These are phyloP conservation scores for Meiosimyza decipiens DNA, from an alignment of 2,888 invertebrate species.

Conservation along the genomic window DNA sequence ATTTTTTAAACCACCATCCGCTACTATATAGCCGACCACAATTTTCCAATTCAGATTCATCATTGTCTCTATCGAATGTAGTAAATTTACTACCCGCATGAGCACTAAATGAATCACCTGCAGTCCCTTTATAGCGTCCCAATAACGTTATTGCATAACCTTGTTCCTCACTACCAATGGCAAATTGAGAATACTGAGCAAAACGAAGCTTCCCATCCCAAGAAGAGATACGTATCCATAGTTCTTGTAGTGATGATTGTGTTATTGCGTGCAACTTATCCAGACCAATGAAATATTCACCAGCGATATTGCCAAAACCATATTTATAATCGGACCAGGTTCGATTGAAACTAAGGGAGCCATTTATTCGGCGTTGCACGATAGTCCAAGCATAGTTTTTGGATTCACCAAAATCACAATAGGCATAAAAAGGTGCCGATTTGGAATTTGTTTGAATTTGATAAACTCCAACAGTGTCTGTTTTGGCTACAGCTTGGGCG, in stretches of 20 bases:
- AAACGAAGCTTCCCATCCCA: slow-evolving; percentile 27
- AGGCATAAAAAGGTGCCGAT: too few species aligned
- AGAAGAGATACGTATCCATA: slow-evolving; percentile 31
- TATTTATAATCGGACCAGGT: slow-evolving; percentile 39
- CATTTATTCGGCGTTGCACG: too few species aligned
- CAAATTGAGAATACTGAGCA: slow-evolving; percentile 38
- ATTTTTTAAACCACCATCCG: slow-evolving; percentile 41
- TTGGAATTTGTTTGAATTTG: too few species aligned
- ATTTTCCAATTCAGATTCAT: slow-evolving; percentile 25
- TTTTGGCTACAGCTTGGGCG: too few species aligned
- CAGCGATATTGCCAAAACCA: slow-evolving; percentile 38
- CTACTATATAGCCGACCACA: slow-evolving; percentile 35
- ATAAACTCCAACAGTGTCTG: too few species aligned
- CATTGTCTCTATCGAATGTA: slow-evolving; percentile 36
- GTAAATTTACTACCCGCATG: slow-evolving; percentile 38
- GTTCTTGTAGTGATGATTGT: slow-evolving; percentile 22
- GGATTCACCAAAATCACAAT: too few species aligned
- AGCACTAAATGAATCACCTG: slow-evolving; percentile 34
- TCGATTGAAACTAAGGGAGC: slow-evolving; percentile 20
- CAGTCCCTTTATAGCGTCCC: slow-evolving; percentile 38
- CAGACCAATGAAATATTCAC: slow-evolving; percentile 40
- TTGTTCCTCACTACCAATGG: slow-evolving; percentile 35
- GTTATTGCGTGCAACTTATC: slow-evolving; percentile 31
- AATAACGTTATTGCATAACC: slow-evolving; percentile 38
- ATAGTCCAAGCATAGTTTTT: too few species aligned